These are phyloP conservation scores for Frankliniella fusca DNA, from an alignment of 2,888 invertebrate genomes.

Conservation along the genomic window DNA sequence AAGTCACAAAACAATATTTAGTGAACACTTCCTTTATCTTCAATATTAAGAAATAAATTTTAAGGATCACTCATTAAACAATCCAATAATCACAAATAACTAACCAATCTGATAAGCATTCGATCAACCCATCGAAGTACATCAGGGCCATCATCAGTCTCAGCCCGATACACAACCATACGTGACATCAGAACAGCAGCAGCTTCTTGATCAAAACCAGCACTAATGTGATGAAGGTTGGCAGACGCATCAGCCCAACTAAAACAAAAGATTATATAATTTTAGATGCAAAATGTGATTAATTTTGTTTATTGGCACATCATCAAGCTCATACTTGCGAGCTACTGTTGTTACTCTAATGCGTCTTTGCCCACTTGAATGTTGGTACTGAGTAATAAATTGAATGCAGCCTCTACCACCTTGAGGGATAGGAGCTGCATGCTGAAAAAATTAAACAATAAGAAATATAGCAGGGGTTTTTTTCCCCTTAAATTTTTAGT, in stretches of 20 bases:
- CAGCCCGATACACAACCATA: slow-evolving; percentile 92
- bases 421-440: slow-evolving; percentile 89
- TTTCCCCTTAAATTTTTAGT: neutral
- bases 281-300: neutral
- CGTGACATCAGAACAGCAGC: slow-evolving; percentile 96
- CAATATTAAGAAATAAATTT: neutral
- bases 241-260: slow-evolving; percentile 95
- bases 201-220: slow-evolving; percentile 97
- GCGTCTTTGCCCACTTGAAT: slow-evolving; percentile 89
- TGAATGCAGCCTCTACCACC: slow-evolving; percentile 96
- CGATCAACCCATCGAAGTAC: slow-evolving; percentile 98
- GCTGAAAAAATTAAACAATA: slow-evolving; percentile 55
- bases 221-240: slow-evolving; percentile 84
- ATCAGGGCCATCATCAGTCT: slow-evolving; percentile 92
- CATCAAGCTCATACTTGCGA: slow-evolving; percentile 65
- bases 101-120: slow-evolving; percentile 91
- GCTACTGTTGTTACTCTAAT: slow-evolving; percentile 95
- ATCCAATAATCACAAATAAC: slow-evolving; percentile 29
- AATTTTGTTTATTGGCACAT: neutral
- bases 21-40: neutral
- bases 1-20: slow-evolving; percentile 39
- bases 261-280: slow-evolving; percentile 35
- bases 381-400: slow-evolving; percentile 97
- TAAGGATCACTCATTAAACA: neutral
- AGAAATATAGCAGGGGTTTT: neutral